Conservation (phyloP, 2,888 invertebrate species). For the Nipponacmea schrenckii region DNA sequence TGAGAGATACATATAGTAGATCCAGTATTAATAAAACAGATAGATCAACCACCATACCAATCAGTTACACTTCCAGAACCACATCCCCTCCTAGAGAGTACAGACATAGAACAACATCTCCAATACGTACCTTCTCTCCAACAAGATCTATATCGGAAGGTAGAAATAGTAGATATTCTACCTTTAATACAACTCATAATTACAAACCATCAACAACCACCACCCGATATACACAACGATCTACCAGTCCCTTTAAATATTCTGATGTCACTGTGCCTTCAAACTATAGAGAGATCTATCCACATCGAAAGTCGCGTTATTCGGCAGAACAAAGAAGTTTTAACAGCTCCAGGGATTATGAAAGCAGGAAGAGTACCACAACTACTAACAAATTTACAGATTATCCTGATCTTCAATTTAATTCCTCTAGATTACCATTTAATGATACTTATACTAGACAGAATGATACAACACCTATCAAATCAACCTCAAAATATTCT, state of each 20-base stretch:
- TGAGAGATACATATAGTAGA: too few relatives aligned
- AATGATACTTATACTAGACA: background rate
- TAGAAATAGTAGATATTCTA: background rate
- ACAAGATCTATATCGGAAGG: background rate
- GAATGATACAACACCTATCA: background rate
- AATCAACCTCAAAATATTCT: background rate
- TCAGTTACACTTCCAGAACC: background rate
- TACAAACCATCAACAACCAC: background rate
- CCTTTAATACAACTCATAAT: background rate
- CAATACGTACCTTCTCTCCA: background rate
- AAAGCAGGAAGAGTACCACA: background rate
- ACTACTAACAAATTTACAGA: slow-evolving; percentile 14
- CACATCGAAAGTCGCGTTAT: slow-evolving; percentile 46
- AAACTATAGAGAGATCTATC: slow-evolving; percentile 51
- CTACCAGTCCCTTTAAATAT: slow-evolving; percentile 6
- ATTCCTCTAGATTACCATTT: slow-evolving; percentile 22
- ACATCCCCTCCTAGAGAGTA: background rate
- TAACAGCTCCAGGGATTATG: background rate
- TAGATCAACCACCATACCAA: background rate
- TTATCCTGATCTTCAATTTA: slow-evolving; percentile 29
- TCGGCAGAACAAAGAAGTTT: background rate
- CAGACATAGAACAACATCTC: background rate
- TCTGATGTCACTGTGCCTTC: slow-evolving; percentile 25
- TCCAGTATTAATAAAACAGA: background rate
- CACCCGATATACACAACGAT: background rate